Conservation (phyloP, 2,797 vertebrate genomes). For the Momotus momota region DNA sequence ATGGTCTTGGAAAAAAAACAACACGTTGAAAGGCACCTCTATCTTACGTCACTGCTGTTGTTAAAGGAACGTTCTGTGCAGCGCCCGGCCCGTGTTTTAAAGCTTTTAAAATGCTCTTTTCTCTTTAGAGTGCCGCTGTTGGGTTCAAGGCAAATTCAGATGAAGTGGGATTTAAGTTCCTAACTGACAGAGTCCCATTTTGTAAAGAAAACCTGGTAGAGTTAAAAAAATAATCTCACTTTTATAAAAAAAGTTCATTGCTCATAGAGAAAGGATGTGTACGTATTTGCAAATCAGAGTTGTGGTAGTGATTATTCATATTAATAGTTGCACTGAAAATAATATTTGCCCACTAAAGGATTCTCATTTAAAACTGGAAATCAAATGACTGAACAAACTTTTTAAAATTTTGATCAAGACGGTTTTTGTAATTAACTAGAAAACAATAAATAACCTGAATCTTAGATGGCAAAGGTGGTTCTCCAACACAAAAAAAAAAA, state of each 20-base stretch:
- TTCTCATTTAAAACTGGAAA: neutral
- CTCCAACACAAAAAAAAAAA: neutral
- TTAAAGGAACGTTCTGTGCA: neutral
- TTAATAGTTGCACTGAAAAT: neutral
- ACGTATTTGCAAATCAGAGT: neutral
- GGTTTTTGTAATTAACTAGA: neutral
- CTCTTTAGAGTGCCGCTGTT: neutral
- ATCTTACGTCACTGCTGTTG: neutral
- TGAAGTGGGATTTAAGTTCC: neutral
- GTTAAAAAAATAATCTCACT: neutral
- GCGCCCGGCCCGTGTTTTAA: neutral
- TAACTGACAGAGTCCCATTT: neutral
- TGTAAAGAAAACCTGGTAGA: neutral
- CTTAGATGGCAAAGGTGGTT: neutral
- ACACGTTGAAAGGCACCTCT: neutral
- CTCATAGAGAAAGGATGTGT: neutral
- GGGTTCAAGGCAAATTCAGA: neutral
- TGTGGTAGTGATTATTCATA: rapidly evolving
- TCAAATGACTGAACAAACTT: neutral
- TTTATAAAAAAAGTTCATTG: neutral
- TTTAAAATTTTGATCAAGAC: neutral
- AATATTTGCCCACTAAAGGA: neutral
- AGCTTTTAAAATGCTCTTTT: constrained; percentile 5
- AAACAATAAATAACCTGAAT: neutral
- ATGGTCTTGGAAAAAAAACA: neutral